These are phyloP conservation scores for Tipula helvola DNA, from an alignment of 2,888 invertebrate species.

Conservation along the genomic window DNA sequence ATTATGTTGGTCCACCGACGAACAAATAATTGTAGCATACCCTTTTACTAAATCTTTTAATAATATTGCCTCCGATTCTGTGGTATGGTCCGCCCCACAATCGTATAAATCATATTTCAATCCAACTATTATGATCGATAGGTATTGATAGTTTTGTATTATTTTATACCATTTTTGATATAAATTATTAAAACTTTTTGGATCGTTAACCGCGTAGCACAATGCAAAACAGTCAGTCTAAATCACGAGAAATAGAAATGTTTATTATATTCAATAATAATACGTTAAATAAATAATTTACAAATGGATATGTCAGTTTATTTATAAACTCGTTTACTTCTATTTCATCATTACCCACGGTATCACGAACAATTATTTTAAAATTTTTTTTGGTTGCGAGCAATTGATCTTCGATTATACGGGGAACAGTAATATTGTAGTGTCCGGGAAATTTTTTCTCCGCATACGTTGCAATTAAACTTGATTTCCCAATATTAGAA, in stretches of 20 bases:
- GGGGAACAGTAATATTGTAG: background rate
- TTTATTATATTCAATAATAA: background rate
- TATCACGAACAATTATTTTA: background rate
- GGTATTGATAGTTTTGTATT: background rate
- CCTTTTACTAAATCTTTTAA: background rate
- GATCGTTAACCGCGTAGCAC: background rate
- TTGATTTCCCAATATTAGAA: background rate
- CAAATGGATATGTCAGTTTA: background rate
- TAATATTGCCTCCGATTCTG: background rate
- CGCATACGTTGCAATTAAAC: background rate
- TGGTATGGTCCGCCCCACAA: background rate
- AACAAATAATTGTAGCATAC: background rate
- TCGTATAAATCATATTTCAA: background rate
- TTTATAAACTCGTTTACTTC: background rate
- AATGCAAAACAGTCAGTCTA: background rate
- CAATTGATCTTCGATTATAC: background rate
- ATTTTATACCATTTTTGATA: background rate
- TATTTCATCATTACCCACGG: background rate
- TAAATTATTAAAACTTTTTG: background rate
- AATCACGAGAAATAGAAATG: background rate
- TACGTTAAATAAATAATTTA: background rate
- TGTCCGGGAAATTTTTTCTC: background rate
- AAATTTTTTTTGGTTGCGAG: background rate
- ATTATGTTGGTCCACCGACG: background rate
- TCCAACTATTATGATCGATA: background rate